A percentile compares a stretch with the other conserved stretches of the same genome.
Evolutionary conservation across 64 coral and sea anemone genomes (phyloP).

Genomic region (Cladopsammia gracilis): DNA sequence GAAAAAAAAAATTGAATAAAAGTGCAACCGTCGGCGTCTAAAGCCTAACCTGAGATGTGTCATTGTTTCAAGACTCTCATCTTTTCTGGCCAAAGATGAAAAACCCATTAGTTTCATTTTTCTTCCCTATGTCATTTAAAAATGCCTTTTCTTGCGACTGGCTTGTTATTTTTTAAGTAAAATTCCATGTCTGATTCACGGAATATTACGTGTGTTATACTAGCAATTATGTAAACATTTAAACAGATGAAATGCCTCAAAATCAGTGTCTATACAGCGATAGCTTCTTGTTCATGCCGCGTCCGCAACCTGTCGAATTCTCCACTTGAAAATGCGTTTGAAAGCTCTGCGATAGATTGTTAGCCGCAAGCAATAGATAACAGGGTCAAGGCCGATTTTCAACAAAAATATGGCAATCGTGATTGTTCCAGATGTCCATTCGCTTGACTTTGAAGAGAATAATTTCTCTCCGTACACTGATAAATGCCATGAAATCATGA

Average conservation of each 20-base stretch:
- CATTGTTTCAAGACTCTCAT: too few relatives aligned
- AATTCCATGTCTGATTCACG: too few relatives aligned
- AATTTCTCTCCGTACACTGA: slow-evolving; percentile 13
- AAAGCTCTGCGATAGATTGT: slow-evolving; percentile 21
- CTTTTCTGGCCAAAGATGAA: too few relatives aligned
- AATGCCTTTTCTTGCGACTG: too few relatives aligned
- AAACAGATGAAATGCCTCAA: not conserved
- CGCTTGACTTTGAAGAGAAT: not conserved
- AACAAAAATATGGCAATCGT: slow-evolving; percentile 30
- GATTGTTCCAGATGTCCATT: not conserved
- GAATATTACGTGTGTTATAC: too few relatives aligned
- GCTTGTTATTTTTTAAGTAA: too few relatives aligned
- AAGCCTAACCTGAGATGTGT: too few relatives aligned
- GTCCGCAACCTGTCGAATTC: not conserved
- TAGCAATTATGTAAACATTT: too few relatives aligned
- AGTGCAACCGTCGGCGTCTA: too few relatives aligned
- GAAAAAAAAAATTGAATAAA: too few relatives aligned
- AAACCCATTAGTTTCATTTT: too few relatives aligned
- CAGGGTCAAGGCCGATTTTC: slow-evolving; percentile 24
- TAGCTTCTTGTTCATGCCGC: not conserved
- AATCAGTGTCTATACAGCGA: not conserved
- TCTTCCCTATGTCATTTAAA: too few relatives aligned
- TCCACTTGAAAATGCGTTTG: slow-evolving; percentile 18
- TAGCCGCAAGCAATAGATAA: slow-evolving; percentile 9
- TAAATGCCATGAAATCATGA: slow-evolving; percentile 32